Evolutionary conservation across 2,113 vertebrate genomes (phyloP), one percentile per base, ranked within the genome.

Genomic region (Clarias batrachus): DNA sequence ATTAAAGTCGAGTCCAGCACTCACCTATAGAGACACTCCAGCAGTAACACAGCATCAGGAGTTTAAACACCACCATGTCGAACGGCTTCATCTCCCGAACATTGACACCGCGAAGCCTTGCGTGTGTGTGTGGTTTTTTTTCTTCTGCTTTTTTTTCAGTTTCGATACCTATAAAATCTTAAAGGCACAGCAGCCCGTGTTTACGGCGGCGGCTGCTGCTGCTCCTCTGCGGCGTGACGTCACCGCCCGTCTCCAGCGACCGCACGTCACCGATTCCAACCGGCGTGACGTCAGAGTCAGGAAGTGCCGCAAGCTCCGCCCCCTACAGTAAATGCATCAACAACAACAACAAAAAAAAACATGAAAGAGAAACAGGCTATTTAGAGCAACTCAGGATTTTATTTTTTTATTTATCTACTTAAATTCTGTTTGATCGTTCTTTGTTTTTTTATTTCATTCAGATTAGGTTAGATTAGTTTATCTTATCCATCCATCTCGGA

Each of bases 61-160:
- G 33, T 89, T 92, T 91, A 6, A 94, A 17, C 80, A 92, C 88
- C 86, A 89, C 84, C 93, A 94, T 95, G 86, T 91, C 90, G 91
- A 89, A 85, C 82, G 91, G 91, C 90, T 87, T 77, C 89, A 92
- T 90, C 73, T 89, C 91, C 52, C 30, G 23, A 30, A 83, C 88
- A 88, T 90, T 74, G 79, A 71, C 81, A 54, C 79, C 16, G 81
- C 76, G 68, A 86, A 85, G 86, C 54, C 9, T 0, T 37, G 1
- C 8, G 68, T 19, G 76, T 19, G 76, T 78, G 54, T 30, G 76
- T 19, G 76, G 17, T 16, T 56, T 41, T 21, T 70, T 33, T 11
- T 21, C 62, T 7, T 19, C 57, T 59, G 12, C 57, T 59, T 59
- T 27, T 13, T 86, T 85, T 84, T 86, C 91, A 88, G 85, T 93